Evolutionary conservation across 2,113 vertebrate species (phyloP).

Genomic region (Pollimyrus isidori): DNA sequence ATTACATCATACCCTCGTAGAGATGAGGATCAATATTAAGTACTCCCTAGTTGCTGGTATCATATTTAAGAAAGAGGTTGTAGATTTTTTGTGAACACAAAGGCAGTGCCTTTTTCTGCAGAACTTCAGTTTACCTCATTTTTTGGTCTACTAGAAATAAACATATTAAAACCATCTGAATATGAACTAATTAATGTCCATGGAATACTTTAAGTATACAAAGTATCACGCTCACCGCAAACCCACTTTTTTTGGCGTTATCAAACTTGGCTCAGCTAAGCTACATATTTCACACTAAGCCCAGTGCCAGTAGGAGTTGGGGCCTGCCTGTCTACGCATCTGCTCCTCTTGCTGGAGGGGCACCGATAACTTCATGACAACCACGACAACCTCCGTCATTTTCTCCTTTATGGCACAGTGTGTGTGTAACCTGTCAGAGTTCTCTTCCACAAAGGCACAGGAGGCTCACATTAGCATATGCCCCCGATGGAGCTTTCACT

Average conservation of each 20-base stretch:
- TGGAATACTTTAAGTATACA: not conserved
- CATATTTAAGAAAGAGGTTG: not conserved
- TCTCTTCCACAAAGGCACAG: not conserved
- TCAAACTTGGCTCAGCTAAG: not conserved
- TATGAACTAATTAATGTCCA: not conserved
- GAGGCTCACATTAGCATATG: not conserved
- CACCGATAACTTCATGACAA: not conserved
- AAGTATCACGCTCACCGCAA: not conserved
- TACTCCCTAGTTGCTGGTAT: not conserved
- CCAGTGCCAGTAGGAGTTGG: not conserved
- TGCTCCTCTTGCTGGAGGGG: not conserved
- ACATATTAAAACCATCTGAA: not conserved
- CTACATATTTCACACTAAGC: not conserved
- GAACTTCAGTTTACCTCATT: not conserved
- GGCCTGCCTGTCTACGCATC: not conserved
- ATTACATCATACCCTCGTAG: not conserved
- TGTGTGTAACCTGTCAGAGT: not conserved
- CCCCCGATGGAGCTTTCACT: not conserved
- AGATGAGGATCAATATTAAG: conserved; percentile 1
- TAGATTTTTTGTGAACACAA: not conserved
- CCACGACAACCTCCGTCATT: not conserved
- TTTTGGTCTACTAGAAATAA: not conserved
- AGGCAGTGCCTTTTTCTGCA: not conserved
- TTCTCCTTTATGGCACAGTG: not conserved
- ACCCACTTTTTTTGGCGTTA: not conserved